A percentile compares a stretch with the other conserved stretches of the same genome.
phyloP scores from a whole-genome alignment of 2,888 invertebrate genomes.

The Oscheius sp. region DNA sequence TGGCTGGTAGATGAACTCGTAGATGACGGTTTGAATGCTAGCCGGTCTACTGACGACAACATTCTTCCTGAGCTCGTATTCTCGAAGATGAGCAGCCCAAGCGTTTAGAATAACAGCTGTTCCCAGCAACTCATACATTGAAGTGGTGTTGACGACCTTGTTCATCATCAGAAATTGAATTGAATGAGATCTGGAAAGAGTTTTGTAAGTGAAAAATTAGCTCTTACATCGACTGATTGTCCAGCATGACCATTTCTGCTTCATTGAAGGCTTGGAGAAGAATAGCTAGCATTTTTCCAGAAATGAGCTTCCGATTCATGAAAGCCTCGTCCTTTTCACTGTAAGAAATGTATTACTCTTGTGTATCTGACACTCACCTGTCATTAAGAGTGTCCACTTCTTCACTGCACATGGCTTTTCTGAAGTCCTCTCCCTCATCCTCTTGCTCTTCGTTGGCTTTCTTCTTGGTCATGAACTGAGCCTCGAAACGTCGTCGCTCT shows the following conservation, averaged over 20 bases:
- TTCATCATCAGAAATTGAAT: slow-evolving; percentile 25
- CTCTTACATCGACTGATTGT: slow-evolving; percentile 44
- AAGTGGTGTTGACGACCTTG: slow-evolving; percentile 37
- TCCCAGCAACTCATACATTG: slow-evolving; percentile 63
- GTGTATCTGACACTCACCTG: slow-evolving; percentile 22
- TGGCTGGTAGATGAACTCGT: slow-evolving; percentile 19
- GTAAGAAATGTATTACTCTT: neutral
- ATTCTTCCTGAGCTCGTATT: neutral
- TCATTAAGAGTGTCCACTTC: slow-evolving; percentile 52
- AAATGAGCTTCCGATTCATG: slow-evolving; percentile 65
- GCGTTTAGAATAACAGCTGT: slow-evolving; percentile 61
- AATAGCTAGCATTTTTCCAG: slow-evolving; percentile 67
- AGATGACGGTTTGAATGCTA: slow-evolving; percentile 4
- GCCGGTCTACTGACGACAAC: neutral
- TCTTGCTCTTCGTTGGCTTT: neutral
- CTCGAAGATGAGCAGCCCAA: slow-evolving; percentile 52
- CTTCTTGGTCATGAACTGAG: neutral
- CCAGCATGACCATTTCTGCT: slow-evolving; percentile 40
- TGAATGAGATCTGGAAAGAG: slow-evolving; percentile 24
- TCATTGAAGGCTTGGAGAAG: slow-evolving; percentile 54
- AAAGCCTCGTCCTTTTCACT: slow-evolving; percentile 61
- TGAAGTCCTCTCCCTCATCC: slow-evolving; percentile 14
- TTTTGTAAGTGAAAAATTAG: neutral
- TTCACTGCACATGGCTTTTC: slow-evolving; percentile 56
- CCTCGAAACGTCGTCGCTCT: slow-evolving; percentile 15